phyloP scores from a whole-genome alignment of 2,113 vertebrate genomes.

The Phalacrocorax brasilianus region DNA sequence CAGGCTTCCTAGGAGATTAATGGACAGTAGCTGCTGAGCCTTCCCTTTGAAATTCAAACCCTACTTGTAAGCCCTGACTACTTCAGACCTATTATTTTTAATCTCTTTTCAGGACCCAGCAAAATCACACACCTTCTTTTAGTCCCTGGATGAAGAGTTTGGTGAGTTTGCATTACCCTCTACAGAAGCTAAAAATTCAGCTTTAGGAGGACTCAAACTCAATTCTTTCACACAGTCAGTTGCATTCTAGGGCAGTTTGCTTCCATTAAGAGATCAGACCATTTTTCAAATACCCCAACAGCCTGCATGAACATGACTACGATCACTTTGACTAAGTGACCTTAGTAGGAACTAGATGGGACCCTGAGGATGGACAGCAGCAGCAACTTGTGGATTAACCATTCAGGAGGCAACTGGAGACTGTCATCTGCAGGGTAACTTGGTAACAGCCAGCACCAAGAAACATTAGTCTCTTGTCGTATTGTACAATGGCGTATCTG shows the following conservation, averaged over 20 bases:
- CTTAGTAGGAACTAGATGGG: not conserved
- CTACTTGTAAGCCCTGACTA: not conserved
- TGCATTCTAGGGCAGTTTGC: not conserved
- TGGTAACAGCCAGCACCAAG: not conserved
- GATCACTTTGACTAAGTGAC: not conserved
- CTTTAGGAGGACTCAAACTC: not conserved
- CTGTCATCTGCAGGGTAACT: not conserved
- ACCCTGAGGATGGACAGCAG: not conserved
- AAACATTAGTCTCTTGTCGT: not conserved
- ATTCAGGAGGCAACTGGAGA: not conserved
- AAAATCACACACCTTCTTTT: not conserved
- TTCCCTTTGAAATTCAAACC: not conserved
- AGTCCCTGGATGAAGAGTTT: not conserved
- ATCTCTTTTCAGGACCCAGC: not conserved
- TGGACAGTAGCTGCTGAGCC: not conserved
- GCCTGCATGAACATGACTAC: not conserved
- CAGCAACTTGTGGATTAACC: not conserved
- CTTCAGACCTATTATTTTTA: not conserved
- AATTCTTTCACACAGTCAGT: not conserved
- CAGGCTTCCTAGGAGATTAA: not conserved
- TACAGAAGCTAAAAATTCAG: not conserved
- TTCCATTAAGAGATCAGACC: not conserved
- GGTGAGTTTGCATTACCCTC: not conserved
- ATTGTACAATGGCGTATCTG: accelerated
- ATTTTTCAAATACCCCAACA: not conserved